These are phyloP conservation scores for Ochotona princeps DNA, from an alignment of 2,113 vertebrate species.

Conservation along the genomic window DNA sequence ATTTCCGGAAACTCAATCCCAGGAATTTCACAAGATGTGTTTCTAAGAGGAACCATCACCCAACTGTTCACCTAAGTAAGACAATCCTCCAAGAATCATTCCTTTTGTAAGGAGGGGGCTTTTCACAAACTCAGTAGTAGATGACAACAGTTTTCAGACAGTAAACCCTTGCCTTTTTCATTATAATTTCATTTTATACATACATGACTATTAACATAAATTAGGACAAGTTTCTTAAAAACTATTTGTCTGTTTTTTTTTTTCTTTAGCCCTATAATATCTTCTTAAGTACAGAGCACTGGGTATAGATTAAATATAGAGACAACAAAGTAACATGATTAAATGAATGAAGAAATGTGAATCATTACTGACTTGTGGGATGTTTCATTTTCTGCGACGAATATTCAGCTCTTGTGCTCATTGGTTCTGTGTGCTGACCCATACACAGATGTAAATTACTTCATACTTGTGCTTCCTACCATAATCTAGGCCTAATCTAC, in stretches of 20 bases:
- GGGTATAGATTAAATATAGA: neutral
- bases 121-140: neutral
- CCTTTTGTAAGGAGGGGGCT: neutral
- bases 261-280: neutral
- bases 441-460: neutral
- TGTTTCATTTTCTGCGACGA: neutral
- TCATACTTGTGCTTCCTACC: neutral
- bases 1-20: slow-evolving; percentile 22
- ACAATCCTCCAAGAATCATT: neutral
- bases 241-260: neutral
- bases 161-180: neutral
- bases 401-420: neutral
- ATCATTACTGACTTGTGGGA: neutral
- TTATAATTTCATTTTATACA: neutral
- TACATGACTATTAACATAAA: neutral
- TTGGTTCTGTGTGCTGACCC: neutral
- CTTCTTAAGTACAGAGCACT: neutral
- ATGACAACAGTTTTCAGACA: neutral
- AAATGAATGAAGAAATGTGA: neutral
- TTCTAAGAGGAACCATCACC: neutral
- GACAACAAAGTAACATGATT: neutral
- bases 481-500: neutral
- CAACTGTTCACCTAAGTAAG: neutral
- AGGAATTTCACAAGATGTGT: neutral
- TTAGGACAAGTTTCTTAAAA: slow-evolving; percentile 4